These are phyloP conservation scores for Uloborus plumipes DNA, from an alignment of 2,888 invertebrate species.

Conservation along the genomic window DNA sequence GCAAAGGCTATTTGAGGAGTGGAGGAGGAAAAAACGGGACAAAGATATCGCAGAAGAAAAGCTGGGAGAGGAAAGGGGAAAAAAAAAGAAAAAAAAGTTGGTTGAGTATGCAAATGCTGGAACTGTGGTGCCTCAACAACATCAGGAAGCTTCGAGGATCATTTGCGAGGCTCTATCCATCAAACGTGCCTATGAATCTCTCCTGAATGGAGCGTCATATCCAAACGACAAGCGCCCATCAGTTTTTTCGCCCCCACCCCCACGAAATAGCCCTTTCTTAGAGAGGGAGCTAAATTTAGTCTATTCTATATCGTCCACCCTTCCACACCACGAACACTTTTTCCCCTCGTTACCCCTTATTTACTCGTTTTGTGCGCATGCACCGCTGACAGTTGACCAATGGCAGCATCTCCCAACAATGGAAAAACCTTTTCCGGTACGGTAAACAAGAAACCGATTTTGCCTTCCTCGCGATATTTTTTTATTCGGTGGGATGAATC, in stretches of 20 bases:
- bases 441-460: slow-evolving; percentile 60
- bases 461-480: slow-evolving; percentile 18
- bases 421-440: slow-evolving; percentile 59
- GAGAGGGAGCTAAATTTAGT: slow-evolving; percentile 54
- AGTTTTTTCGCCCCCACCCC: slow-evolving; percentile 33
- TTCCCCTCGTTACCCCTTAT: slow-evolving; percentile 27
- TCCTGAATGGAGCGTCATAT: slow-evolving; percentile 55
- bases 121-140: slow-evolving; percentile 28
- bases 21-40: slow-evolving; percentile 23
- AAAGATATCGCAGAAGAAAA: slow-evolving; percentile 26
- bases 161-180: slow-evolving; percentile 55
- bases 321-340: slow-evolving; percentile 18
- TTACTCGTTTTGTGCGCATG: slow-evolving; percentile 58
- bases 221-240: slow-evolving; percentile 60
- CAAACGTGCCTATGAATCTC: slow-evolving; percentile 58
- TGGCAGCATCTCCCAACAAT: slow-evolving; percentile 57
- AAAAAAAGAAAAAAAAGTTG: slow-evolving; percentile 36
- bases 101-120: slow-evolving; percentile 58
- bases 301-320: slow-evolving; percentile 28
- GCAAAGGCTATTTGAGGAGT: slow-evolving; percentile 54
- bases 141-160: slow-evolving; percentile 54
- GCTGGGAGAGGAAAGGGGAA: slow-evolving; percentile 29
- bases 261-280: slow-evolving; percentile 57
- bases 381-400: slow-evolving; percentile 63
- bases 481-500: slow-evolving; percentile 22